These are phyloP conservation scores for Pseudococcus jackbeardsleyi DNA, from an alignment of 2,888 invertebrate species.

Conservation along the genomic window DNA sequence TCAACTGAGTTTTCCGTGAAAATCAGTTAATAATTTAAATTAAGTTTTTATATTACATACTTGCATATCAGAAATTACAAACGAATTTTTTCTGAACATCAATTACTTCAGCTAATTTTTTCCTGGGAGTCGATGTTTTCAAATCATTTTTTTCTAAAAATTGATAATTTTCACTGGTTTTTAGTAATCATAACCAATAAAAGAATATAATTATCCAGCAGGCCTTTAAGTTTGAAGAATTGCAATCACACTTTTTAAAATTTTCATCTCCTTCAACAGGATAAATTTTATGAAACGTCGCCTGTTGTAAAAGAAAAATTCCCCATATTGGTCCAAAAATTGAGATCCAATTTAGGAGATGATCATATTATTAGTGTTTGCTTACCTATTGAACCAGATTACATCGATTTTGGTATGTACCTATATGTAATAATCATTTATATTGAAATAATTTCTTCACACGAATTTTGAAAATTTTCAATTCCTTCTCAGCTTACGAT, in stretches of 20 bases:
- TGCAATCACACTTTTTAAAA: background rate
- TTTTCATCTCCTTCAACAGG: background rate
- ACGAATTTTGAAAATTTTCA: background rate
- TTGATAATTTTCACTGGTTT: too few relatives aligned
- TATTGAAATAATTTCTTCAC: background rate
- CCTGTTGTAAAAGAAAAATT: conserved; percentile 1
- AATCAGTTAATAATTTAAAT: too few relatives aligned
- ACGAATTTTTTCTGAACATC: too few relatives aligned
- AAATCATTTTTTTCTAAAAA: too few relatives aligned
- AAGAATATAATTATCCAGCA: too few relatives aligned
- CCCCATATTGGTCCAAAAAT: background rate
- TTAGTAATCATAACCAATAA: too few relatives aligned
- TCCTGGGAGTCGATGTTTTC: too few relatives aligned
- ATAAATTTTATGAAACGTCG: background rate
- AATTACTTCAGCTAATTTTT: too few relatives aligned
- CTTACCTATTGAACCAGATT: conserved; percentile 29
- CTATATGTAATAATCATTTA: background rate
- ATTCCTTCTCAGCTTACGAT: background rate
- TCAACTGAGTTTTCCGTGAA: too few relatives aligned
- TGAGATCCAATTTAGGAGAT: conserved; percentile 5
- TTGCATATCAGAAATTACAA: too few relatives aligned
- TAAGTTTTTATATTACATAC: too few relatives aligned
- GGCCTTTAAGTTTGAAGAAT: too few relatives aligned
- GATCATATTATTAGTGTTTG: conserved; percentile 1
- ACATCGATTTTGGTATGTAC: conserved; percentile 6